Conservation (phyloP, 1,140 invertebrate species). For the Diprion similis region DNA sequence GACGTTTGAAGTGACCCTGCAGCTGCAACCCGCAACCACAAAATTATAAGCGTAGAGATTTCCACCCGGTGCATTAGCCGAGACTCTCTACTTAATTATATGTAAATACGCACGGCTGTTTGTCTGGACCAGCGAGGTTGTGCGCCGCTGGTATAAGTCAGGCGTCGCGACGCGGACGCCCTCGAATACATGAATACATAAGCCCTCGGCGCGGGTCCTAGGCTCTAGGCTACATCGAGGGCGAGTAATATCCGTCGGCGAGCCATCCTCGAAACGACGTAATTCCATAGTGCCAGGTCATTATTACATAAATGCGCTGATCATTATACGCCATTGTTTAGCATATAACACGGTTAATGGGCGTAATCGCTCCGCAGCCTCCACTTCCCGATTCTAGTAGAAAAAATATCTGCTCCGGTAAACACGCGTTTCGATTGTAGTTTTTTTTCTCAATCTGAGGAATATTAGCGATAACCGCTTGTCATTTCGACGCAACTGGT, state of each 20-base stretch:
- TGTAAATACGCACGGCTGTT: constrained; percentile 12
- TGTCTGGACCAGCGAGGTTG: neutral
- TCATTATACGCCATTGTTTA: neutral
- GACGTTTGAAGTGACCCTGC: neutral
- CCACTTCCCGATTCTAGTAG: neutral
- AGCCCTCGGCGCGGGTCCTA: neutral
- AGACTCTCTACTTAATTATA: constrained; percentile 14
- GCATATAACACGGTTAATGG: neutral
- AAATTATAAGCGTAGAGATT: constrained; percentile 13
- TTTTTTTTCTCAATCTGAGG: no score
- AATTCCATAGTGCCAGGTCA: neutral
- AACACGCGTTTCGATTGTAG: no score
- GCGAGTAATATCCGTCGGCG: neutral
- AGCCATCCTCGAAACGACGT: constrained; percentile 1
- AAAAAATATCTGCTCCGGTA: neutral
- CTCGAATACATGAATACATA: constrained; percentile 15
- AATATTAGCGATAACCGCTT: neutral
- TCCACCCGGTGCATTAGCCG: neutral
- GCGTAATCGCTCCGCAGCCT: neutral
- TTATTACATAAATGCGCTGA: constrained; percentile 3
- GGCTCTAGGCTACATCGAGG: no score
- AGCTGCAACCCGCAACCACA: neutral
- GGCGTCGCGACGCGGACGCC: constrained; percentile 10
- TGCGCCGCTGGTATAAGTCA: neutral
- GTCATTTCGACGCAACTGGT: neutral